Percentiles rank a stretch among this genome's conserved stretches.
These are phyloP conservation scores for Paguma larvata DNA, from an alignment of 2,797 vertebrate species.

Conservation along the genomic window DNA sequence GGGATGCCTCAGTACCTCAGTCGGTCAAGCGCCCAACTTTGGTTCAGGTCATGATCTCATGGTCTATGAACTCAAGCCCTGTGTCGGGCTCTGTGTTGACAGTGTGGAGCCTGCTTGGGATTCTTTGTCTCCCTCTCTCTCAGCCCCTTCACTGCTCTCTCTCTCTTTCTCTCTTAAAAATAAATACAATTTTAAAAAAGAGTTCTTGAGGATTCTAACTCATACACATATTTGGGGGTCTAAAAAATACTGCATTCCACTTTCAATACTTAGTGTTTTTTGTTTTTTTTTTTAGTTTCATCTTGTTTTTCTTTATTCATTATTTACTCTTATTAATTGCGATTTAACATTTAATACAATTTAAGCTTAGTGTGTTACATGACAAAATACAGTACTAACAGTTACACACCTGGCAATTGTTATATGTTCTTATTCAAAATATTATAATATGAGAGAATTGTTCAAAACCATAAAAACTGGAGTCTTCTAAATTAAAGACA, in stretches of 20 bases:
- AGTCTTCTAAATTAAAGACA: background rate
- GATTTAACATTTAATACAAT: background rate
- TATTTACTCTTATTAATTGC: background rate
- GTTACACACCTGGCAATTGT: background rate
- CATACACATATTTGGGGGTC: background rate
- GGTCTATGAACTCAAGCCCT: too few species aligned
- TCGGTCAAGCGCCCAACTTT: too few species aligned
- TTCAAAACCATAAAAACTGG: background rate
- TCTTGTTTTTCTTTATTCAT: background rate
- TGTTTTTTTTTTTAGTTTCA: background rate
- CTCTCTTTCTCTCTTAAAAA: too few species aligned
- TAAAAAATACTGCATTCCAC: background rate
- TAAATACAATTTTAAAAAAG: too few species aligned
- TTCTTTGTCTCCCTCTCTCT: too few species aligned
- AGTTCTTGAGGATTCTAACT: background rate
- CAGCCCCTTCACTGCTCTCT: too few species aligned
- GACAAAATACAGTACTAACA: background rate
- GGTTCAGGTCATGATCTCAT: too few species aligned
- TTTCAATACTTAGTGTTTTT: background rate
- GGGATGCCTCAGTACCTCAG: too few species aligned
- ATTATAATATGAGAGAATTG: background rate
- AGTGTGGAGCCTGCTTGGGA: too few species aligned
- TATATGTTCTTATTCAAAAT: background rate
- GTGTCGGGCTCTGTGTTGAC: too few species aligned
- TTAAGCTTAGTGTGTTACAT: background rate